These are phyloP conservation scores for Kuschelorhynchus macadamiae DNA, from an alignment of 2,888 invertebrate species.

Conservation along the genomic window DNA sequence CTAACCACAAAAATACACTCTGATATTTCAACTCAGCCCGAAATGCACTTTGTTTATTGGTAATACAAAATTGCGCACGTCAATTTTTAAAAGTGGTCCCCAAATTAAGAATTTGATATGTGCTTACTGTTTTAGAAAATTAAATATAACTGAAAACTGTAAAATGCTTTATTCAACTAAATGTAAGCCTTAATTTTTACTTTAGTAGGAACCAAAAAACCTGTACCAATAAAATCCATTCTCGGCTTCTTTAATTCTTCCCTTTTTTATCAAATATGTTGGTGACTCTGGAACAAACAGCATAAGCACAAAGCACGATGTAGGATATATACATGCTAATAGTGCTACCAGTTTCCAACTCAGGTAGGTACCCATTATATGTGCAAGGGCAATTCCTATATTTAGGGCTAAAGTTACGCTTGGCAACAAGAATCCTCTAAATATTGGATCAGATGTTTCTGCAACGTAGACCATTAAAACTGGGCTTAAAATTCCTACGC, in stretches of 20 bases:
- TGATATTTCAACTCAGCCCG: too few species aligned
- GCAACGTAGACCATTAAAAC: constrained; percentile 61
- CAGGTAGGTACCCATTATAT: constrained; percentile 76
- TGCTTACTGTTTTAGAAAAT: too few species aligned
- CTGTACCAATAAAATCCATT: constrained; percentile 73
- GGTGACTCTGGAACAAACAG: constrained; percentile 77
- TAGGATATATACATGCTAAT: constrained; percentile 71
- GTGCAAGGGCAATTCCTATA: constrained; percentile 72
- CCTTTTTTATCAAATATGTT: constrained; percentile 75
- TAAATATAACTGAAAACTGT: too few species aligned
- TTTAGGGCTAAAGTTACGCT: constrained; percentile 34
- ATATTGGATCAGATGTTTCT: constrained; percentile 71
- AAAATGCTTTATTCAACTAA: too few species aligned
- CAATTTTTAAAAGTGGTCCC: too few species aligned
- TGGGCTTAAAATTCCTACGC: constrained; percentile 71
- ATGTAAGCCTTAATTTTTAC: too few species aligned
- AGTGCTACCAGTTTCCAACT: constrained; percentile 75
- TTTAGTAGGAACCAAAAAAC: too few species aligned
- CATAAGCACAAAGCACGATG: constrained; percentile 70
- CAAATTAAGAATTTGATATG: too few species aligned
- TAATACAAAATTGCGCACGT: too few species aligned
- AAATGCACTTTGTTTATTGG: too few species aligned
- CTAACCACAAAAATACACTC: too few species aligned
- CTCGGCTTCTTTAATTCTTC: constrained; percentile 73
- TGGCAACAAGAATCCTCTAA: constrained; percentile 70